phyloP scores from a whole-genome alignment of 2,888 invertebrate genomes.

The Stictocephala bisonia region DNA sequence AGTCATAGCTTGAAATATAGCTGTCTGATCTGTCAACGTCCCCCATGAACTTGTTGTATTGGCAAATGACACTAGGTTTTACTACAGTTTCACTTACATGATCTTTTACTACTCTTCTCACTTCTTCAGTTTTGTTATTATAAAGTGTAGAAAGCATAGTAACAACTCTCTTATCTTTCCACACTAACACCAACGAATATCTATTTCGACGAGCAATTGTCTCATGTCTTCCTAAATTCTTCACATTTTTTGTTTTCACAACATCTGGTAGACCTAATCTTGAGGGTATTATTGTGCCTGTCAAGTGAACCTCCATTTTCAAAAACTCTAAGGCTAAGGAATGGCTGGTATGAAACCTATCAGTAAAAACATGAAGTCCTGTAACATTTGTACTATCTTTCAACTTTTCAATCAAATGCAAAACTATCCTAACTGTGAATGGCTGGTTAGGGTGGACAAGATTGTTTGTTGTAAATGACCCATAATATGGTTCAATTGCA shows the following conservation, averaged over 20 bases:
- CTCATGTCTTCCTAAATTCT: neutral
- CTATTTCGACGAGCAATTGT: neutral
- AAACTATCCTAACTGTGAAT: neutral
- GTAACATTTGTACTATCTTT: neutral
- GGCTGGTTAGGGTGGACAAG: neutral
- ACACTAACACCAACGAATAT: constrained; percentile 5
- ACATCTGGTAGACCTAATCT: constrained; percentile 35
- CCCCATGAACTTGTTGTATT: constrained; percentile 37
- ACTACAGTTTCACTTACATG: constrained; percentile 4
- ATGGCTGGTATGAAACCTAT: constrained; percentile 21
- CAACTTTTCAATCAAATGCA: constrained; percentile 7
- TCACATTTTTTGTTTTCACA: constrained; percentile 1
- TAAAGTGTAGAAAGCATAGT: constrained; percentile 37
- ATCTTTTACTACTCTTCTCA: constrained; percentile 61
- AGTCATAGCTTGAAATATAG: constrained; percentile 29
- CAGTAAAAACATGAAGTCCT: constrained; percentile 29
- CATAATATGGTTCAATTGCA: constrained; percentile 16
- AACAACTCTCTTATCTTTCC: constrained; percentile 32
- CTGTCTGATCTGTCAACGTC: constrained; percentile 27
- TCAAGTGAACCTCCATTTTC: constrained; percentile 6
- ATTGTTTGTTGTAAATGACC: constrained; percentile 5
- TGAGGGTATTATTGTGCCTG: constrained; percentile 27
- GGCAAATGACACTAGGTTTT: constrained; percentile 29
- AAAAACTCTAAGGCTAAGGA: constrained; percentile 10
- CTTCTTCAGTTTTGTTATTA: constrained; percentile 10